phyloP scores from a whole-genome alignment of 2,797 vertebrate genomes.

The Argentina silus region DNA sequence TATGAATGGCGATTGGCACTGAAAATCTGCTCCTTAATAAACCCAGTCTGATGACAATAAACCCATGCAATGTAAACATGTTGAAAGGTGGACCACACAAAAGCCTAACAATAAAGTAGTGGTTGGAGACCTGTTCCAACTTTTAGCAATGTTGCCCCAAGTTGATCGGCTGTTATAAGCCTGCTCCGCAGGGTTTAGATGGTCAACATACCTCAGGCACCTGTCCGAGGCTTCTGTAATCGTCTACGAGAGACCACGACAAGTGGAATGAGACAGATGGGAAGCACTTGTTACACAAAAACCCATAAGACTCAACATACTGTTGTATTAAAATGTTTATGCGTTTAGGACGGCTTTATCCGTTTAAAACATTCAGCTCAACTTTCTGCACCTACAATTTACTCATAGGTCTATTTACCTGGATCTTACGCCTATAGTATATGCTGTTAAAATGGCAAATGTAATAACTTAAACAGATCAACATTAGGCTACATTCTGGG shows the following conservation, averaged over 20 bases:
- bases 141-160: slow-evolving; percentile 12
- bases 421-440: no score
- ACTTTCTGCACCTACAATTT: no score
- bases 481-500: no score
- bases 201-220: slow-evolving; percentile 64
- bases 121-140: slow-evolving; percentile 4
- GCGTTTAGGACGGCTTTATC: no score
- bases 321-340: no score
- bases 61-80: slow-evolving; percentile 1
- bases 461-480: no score
- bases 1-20: slow-evolving; percentile 25
- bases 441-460: no score
- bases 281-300: slow-evolving; percentile 54
- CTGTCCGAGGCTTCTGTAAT: slow-evolving; percentile 58
- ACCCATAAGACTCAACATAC: not conserved
- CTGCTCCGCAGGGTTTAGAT: slow-evolving; percentile 62
- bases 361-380: no score
- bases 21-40: slow-evolving; percentile 34
- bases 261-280: slow-evolving; percentile 71
- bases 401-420: no score
- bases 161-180: slow-evolving; percentile 14
- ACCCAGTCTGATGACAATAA: not conserved
- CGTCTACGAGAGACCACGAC: slow-evolving; percentile 54
- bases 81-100: slow-evolving; percentile 1
- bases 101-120: slow-evolving; percentile 1